Conservation (phyloP, 2,113 vertebrate species). For the Trichomycterus rosablanca region DNA sequence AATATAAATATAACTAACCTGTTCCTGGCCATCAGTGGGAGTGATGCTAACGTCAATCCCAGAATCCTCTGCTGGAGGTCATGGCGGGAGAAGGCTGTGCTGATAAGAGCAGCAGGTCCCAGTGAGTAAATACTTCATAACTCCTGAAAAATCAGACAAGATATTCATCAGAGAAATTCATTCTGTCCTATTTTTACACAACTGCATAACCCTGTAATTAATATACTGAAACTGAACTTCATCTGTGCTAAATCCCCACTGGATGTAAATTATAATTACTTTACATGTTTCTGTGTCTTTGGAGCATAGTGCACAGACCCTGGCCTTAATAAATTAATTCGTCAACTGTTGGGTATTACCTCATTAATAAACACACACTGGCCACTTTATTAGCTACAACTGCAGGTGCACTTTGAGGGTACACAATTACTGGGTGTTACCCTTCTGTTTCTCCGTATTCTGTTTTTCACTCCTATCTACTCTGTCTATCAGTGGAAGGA, state of each 20-base stretch:
- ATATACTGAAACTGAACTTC: constrained; percentile 33
- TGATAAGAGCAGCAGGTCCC: constrained; percentile 60
- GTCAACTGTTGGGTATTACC: too few species aligned
- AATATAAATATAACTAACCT: constrained; percentile 59
- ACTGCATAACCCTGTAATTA: constrained; percentile 36
- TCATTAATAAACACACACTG: too few species aligned
- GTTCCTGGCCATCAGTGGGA: constrained; percentile 84
- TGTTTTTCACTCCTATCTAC: too few species aligned
- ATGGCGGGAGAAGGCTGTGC: constrained; percentile 63
- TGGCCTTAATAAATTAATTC: too few species aligned
- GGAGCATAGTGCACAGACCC: too few species aligned
- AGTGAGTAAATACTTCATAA: constrained; percentile 48
- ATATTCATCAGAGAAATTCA: constrained; percentile 31
- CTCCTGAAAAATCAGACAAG: constrained; percentile 56
- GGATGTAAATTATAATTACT: constrained; percentile 43
- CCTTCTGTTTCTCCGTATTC: too few species aligned
- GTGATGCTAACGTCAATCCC: constrained; percentile 70
- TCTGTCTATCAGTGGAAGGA: too few species aligned
- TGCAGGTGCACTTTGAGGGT: too few species aligned
- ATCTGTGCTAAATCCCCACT: constrained; percentile 17
- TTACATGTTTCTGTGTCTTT: constrained; percentile 31
- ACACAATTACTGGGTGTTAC: too few species aligned
- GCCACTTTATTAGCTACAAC: too few species aligned
- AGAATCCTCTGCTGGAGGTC: constrained; percentile 71
- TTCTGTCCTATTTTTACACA: constrained; percentile 27